Evolutionary conservation across 2,888 invertebrate species (phyloP), one percentile per base, ranked within the genome.

Genomic region (Cyclophora albipunctata): DNA sequence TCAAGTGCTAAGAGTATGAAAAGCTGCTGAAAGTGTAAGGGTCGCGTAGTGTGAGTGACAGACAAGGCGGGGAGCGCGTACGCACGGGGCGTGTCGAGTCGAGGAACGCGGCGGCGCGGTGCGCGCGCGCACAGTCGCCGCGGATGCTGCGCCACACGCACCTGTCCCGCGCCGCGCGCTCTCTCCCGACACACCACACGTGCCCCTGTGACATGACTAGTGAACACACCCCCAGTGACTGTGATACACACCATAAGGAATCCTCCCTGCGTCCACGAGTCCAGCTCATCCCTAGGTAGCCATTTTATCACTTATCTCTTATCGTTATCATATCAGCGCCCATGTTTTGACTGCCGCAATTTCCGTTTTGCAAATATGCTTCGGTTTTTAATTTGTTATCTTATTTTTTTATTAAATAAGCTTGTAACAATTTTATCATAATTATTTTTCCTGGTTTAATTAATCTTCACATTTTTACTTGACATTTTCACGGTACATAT

Each of bases 101-200:
- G 20, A 20, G 20, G 20, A 20, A 40, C 48, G 43, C 35, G 33
- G 45, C 43, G 45, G 47, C 54, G 58, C 58, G 55, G 59, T 55
- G 58, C 61, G 67, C 66, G 58, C 50, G 60, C 61, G 62, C 85
- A 86, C 70, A 83, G 71, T 77, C 76, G 78, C 71, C 67, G 75
- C 75, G 81, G 85, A 86, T 81, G 86, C 85, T 86, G 86, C 78
- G 79, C 73, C 75, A 71, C 61, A 66, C 84, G 76, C 82, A 84
- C 85, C 78, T 81, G 81, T 75, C 70, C 60, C 53, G 57, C 69
- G 67, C 61, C 54, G 61, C 56, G 46, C 56, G 50, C 60, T 50
- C 57, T 58, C 67, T 60, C 62, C 59, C 55, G 33, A 46, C 47
- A 43, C 37, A 54, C 52, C 59, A 56, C 69, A 70, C 70, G 67